These are phyloP conservation scores for Noctilio leporinus DNA, from an alignment of 2,113 vertebrate species.

Conservation along the genomic window DNA sequence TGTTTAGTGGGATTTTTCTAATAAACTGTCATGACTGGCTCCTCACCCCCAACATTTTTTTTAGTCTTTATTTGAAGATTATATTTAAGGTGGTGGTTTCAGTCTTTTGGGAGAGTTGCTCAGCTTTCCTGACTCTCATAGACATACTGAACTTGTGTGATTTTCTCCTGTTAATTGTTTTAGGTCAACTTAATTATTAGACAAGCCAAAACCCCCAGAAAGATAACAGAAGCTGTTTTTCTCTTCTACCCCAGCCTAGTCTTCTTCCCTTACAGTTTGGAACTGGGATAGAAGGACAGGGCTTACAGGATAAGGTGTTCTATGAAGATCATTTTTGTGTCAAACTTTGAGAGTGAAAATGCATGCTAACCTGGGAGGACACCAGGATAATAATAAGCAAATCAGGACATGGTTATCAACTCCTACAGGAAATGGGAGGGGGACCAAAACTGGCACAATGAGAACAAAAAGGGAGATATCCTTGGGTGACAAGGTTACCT, in stretches of 20 bases:
- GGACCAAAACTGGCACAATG: not conserved
- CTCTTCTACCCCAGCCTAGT: not conserved
- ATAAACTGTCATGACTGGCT: not conserved
- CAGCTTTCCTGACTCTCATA: not conserved
- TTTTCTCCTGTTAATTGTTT: not conserved
- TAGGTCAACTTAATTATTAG: not conserved
- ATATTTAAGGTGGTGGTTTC: not conserved
- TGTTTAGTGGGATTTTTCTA: not conserved
- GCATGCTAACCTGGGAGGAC: not conserved
- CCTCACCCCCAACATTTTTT: not conserved
- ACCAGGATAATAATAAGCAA: not conserved
- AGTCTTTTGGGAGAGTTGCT: not conserved
- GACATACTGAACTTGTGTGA: not conserved
- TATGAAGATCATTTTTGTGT: not conserved
- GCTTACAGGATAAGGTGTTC: not conserved
- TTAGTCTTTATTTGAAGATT: not conserved
- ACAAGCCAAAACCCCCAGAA: not conserved
- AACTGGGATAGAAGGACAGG: rapidly evolving
- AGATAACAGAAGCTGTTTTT: not conserved
- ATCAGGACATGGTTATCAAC: not conserved
- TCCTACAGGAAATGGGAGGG: not conserved
- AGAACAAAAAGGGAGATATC: not conserved
- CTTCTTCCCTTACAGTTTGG: not conserved
- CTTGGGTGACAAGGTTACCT: not conserved
- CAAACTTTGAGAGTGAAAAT: not conserved